These are phyloP conservation scores for Norana najaformis DNA, from an alignment of 2,888 invertebrate genomes.

Conservation along the genomic window DNA sequence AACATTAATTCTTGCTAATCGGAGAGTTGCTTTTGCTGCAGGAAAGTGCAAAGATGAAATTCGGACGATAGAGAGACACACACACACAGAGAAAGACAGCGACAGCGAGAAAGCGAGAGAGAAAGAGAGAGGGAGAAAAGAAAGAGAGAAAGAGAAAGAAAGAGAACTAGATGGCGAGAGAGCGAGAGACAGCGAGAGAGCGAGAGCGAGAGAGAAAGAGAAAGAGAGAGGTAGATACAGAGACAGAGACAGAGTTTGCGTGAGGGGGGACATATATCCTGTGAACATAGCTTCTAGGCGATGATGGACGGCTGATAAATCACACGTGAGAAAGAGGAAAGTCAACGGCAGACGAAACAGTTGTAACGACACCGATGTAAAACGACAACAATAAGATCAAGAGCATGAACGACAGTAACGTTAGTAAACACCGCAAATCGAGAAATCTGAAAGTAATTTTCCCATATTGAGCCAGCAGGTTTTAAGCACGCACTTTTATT, in stretches of 20 bases:
- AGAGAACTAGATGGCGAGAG: too few species aligned
- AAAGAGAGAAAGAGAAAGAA: neutral
- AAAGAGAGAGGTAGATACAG: neutral
- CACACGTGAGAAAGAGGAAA: too few species aligned
- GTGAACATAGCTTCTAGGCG: neutral
- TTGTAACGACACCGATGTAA: too few species aligned
- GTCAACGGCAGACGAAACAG: too few species aligned
- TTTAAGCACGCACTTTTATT: too few species aligned
- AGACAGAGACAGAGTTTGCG: neutral
- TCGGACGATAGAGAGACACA: neutral
- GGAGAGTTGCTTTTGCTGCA: neutral
- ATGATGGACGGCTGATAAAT: neutral
- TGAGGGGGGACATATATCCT: too few species aligned
- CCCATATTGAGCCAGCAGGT: too few species aligned
- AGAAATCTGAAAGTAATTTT: too few species aligned
- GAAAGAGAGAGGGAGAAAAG: neutral
- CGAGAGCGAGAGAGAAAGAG: neutral
- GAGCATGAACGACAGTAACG: too few species aligned
- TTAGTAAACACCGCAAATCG: too few species aligned
- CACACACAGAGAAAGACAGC: neutral
- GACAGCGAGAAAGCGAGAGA: neutral
- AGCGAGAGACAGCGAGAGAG: neutral
- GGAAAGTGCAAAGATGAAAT: neutral
- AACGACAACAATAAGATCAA: too few species aligned
- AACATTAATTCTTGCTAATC: conserved; percentile 5